Evolutionary conservation across 1,140 invertebrate genomes (phyloP), one percentile per base, ranked within the genome.

Genomic region (Aphelenchoides besseyi): DNA sequence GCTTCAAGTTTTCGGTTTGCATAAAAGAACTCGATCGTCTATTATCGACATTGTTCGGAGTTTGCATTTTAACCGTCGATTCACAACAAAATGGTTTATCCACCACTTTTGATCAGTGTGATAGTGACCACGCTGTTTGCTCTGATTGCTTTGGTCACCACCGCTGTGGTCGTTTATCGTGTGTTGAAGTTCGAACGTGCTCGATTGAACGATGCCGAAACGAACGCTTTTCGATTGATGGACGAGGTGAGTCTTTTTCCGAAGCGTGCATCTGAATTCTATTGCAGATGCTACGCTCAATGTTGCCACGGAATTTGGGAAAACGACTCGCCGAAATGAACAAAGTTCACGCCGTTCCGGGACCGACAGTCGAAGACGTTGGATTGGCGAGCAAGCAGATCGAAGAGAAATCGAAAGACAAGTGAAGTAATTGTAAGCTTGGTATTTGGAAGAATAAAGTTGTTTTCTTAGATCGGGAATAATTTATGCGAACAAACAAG

Each of bases 221-320:
- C 55, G 5, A 5, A 59, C 55, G 55, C 55, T 8, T 59, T 59
- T 23, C 5, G 18, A 12, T 33, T 59, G 18, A 59, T 59, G 55
- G 55, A 59, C 55, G 55, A 59, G 18, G 55, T 59, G 18, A 59
- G 55, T 33, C 12, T 33, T 33, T 59, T 28, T 12, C 41, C 41
- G 12, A 23, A 12, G 12, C 41, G 41, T 48, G 12, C 41, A 48
- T 48, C 23, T 23, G 12, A 12, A 12, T 12, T 16, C 41, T 48
- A 12, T 48, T 23, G 41, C 41, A 59, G 55, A 33, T 59, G 55
- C 55, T 59, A 28, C 55, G 18, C 5, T 59, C 55, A 33, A 5
- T 59, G 5, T 33, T 59, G 55, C 55, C 55, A 8, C 55, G 55
- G 5, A 59, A 59, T 33, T 23, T 59, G 5, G 55, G 5, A 5